These are phyloP conservation scores for Kryptolebias marmoratus DNA, from an alignment of 2,113 vertebrate genomes.

Conservation along the genomic window DNA sequence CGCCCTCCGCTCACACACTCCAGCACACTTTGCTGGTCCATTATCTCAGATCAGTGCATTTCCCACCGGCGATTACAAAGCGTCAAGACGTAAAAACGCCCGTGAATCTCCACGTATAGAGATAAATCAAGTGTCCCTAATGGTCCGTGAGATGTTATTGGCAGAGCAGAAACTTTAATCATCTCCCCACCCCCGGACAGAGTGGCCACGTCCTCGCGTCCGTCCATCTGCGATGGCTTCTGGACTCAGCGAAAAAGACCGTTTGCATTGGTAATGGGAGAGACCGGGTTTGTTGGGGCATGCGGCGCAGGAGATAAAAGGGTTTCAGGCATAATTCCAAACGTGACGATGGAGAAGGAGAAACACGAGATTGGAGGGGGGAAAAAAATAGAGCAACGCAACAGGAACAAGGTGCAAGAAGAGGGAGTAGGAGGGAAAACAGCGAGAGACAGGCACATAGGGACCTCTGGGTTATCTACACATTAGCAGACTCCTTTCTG, in stretches of 20 bases:
- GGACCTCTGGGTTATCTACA: conserved; percentile 69
- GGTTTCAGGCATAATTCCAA: conserved; percentile 14
- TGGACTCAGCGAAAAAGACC: conserved; percentile 22
- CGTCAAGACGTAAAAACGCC: conserved; percentile 50
- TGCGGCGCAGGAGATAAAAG: conserved; percentile 31
- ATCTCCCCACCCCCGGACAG: conserved; percentile 1
- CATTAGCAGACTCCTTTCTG: conserved; percentile 73
- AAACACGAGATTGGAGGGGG: not conserved
- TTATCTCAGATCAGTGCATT: conserved; percentile 53
- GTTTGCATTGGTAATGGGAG: conserved; percentile 20
- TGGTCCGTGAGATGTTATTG: conserved; percentile 42
- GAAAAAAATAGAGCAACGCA: conserved; percentile 3
- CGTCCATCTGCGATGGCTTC: conserved; percentile 32
- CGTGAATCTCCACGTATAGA: conserved; percentile 47
- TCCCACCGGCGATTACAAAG: conserved; percentile 35
- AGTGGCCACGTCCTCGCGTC: conserved; percentile 28
- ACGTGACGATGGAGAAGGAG: not conserved
- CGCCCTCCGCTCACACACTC: conserved; percentile 4
- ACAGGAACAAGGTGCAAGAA: conserved; percentile 18
- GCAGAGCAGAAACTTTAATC: conserved; percentile 45
- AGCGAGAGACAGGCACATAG: conserved; percentile 23
- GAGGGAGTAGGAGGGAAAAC: conserved; percentile 20
- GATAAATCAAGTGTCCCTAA: conserved; percentile 50
- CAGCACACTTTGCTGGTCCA: conserved; percentile 26
- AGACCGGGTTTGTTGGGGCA: conserved; percentile 10